Conservation (phyloP, 2,113 vertebrate genomes). For the Felis catus region DNA sequence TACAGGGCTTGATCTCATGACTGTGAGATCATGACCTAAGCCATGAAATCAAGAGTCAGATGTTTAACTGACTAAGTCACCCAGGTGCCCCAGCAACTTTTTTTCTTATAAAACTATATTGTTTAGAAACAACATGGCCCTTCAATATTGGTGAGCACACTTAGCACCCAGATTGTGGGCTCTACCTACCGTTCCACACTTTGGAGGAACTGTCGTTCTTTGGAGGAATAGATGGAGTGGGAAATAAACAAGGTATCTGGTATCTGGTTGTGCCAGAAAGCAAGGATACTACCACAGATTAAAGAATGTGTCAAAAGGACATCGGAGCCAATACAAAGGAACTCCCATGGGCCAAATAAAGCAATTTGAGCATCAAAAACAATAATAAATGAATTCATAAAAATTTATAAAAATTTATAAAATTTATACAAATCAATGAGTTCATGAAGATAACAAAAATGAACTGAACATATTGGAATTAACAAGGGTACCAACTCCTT, state of each 20-base stretch:
- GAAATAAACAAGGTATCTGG: not conserved
- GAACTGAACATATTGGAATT: not conserved
- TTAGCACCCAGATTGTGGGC: not conserved
- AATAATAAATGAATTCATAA: not conserved
- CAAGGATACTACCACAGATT: not conserved
- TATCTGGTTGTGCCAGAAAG: not conserved
- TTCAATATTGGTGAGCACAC: not conserved
- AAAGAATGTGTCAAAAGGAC: not conserved
- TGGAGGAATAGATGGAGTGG: not conserved
- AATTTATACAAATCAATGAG: not conserved
- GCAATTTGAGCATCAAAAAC: not conserved
- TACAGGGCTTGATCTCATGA: too few species aligned
- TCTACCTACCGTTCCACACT: not conserved
- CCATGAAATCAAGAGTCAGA: too few species aligned
- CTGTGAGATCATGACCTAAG: too few species aligned
- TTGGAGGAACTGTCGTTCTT: not conserved
- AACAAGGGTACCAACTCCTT: not conserved
- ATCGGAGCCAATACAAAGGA: not conserved
- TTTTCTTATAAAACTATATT: not conserved
- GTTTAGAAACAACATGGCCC: not conserved
- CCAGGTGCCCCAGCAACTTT: not conserved
- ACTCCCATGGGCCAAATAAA: not conserved
- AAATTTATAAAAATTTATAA: too few species aligned
- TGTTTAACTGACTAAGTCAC: too few species aligned
- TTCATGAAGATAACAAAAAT: not conserved